Conservation (phyloP, 2,113 vertebrate species). For the Bubo scandiacus region DNA sequence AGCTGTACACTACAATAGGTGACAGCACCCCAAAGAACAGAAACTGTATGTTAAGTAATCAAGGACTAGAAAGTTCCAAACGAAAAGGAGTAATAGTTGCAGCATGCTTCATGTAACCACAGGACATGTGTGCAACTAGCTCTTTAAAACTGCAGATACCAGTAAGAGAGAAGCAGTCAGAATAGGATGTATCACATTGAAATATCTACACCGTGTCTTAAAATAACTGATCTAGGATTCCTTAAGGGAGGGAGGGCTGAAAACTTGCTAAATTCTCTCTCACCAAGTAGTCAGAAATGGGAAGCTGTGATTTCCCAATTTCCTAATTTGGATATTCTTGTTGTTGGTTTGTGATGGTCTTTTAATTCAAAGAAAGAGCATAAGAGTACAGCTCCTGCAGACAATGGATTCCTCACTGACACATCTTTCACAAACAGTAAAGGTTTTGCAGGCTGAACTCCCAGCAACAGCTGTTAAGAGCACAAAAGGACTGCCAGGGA, state of each 20-base stretch:
- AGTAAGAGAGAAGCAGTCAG: background rate
- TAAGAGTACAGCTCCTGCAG: background rate
- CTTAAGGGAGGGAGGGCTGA: background rate
- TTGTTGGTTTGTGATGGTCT: background rate
- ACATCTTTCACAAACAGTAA: background rate
- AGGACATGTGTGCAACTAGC: background rate
- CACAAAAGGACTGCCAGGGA: background rate
- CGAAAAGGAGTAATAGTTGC: background rate
- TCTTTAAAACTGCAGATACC: background rate
- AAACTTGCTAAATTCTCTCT: background rate
- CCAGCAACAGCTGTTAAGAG: background rate
- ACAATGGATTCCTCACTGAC: background rate
- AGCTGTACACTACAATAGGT: background rate
- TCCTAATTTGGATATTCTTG: background rate
- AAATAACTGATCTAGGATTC: background rate
- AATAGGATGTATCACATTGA: background rate
- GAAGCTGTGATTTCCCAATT: background rate
- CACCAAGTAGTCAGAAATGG: background rate
- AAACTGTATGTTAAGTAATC: background rate
- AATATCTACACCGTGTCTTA: background rate
- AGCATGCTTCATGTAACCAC: background rate
- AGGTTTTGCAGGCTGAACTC: background rate
- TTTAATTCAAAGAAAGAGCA: background rate
- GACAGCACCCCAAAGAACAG: background rate
- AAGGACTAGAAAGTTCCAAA: background rate